Base-by-base conservation (phyloP, 1,140 invertebrate genomes). In the Cydia pomonella region DNA sequence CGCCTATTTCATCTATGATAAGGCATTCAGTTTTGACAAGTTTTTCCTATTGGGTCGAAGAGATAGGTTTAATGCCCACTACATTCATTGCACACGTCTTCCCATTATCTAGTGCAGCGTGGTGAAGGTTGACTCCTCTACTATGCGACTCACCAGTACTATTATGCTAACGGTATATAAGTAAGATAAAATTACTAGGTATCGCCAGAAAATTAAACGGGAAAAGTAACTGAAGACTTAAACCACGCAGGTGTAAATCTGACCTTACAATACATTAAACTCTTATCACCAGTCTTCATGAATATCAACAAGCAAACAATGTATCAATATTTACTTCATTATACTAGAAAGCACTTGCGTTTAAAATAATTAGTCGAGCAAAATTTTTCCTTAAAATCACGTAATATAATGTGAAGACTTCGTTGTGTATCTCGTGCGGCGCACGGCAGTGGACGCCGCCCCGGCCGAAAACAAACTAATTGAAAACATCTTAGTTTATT, bases 1-100 rank as follows among this genome's bases (percentile, higher is more conserved):
- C 69, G 78, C 79, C 81, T 82, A 87, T 84, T 83, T 82, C 80
- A 84, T 80, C 82, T 84, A 85, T 80, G 44, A 74, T 81, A 84
- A 84, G 83, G 85, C 85, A 85, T 89, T 76, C 76, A n/a, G 79
- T 59, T 76, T 79, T 79, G 75, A 80, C 77, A 77, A 82, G 71
- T 78, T 73, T 77, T 76, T 73, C 71, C 63, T 76, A 76, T 72
- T 44, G 38, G 76, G 75, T 79, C 78, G 53, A 59, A 59, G 38
- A 73, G 64, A 74, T 79, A 76, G 64, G 44, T 79, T 79, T 74
- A 79, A 83, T 80, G 78, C 78, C 82, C 73, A 66, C 59, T 80
- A 74, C 66, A 78, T 63, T 75, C 73, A 78, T 76, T 76, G 75
- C 79, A 77, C 59, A 79, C 69, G 74, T 72, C 76, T 77, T 77